These are phyloP conservation scores for Aramus guarauna DNA, from an alignment of 2,113 vertebrate species.

Conservation along the genomic window DNA sequence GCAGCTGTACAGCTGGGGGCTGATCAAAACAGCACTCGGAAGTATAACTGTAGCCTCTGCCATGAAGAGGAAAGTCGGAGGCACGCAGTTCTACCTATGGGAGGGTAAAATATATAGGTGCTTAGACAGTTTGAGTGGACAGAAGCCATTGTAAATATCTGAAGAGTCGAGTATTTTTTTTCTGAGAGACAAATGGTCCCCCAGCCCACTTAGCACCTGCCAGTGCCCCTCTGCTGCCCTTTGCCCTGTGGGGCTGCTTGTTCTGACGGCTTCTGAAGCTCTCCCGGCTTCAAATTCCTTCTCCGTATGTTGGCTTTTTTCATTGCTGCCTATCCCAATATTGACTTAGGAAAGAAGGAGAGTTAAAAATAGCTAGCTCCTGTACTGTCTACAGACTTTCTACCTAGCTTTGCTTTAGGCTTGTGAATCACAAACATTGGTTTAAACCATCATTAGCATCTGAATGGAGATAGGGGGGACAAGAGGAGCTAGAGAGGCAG, in stretches of 20 bases:
- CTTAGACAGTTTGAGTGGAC: background rate
- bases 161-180: background rate
- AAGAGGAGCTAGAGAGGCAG: background rate
- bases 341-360: conserved; percentile 46
- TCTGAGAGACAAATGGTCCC: conserved; percentile 45
- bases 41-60: background rate
- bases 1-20: background rate
- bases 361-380: conserved; percentile 10
- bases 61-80: background rate
- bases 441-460: conserved; percentile 36
- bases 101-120: background rate
- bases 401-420: conserved; percentile 30
- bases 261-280: background rate
- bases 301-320: conserved; percentile 49
- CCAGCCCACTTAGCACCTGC: conserved; percentile 55
- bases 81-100: background rate
- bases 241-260: conserved; percentile 23
- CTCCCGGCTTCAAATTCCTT: conserved; percentile 32
- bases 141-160: conserved; percentile 32
- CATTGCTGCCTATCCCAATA: conserved; percentile 49
- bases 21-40: background rate
- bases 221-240: conserved; percentile 20
- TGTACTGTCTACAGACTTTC: background rate
- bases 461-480: background rate
- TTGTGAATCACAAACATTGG: background rate